phyloP scores from a whole-genome alignment of 2,797 vertebrate genomes.

The Gobio occitaniae region DNA sequence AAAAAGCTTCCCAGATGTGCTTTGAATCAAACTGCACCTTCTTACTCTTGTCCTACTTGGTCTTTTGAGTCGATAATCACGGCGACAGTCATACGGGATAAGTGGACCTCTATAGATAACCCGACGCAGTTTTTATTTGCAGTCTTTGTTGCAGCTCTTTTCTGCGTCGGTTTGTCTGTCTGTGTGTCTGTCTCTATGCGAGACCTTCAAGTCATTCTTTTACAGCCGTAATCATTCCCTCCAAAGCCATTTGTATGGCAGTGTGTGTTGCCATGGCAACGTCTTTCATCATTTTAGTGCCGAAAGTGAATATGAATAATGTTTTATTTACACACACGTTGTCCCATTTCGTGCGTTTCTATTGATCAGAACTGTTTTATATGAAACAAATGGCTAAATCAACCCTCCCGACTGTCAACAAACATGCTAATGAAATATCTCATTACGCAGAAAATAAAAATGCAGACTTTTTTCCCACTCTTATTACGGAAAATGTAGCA shows the following conservation, averaged over 20 bases:
- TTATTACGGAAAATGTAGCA: background rate
- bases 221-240: slow-evolving; percentile 51
- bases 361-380: slow-evolving; percentile 39
- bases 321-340: slow-evolving; percentile 56
- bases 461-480: background rate
- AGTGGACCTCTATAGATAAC: slow-evolving; percentile 23
- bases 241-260: slow-evolving; percentile 60
- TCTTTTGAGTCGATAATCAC: slow-evolving; percentile 18
- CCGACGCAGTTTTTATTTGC: background rate
- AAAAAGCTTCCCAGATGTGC: slow-evolving; percentile 16
- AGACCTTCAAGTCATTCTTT: slow-evolving; percentile 51
- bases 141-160: background rate
- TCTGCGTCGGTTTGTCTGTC: slow-evolving; percentile 1
- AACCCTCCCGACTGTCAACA: slow-evolving; percentile 24
- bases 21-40: slow-evolving; percentile 13
- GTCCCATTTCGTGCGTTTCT: slow-evolving; percentile 29
- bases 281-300: slow-evolving; percentile 56
- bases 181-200: background rate
- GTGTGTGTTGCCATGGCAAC: slow-evolving; percentile 65
- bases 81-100: background rate
- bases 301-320: slow-evolving; percentile 59
- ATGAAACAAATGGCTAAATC: slow-evolving; percentile 32
- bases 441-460: slow-evolving; percentile 8
- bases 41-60: slow-evolving; percentile 6
- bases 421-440: slow-evolving; percentile 28